Evolutionary conservation across 1,140 invertebrate genomes (phyloP).

Genomic region (Drosophila sp.): DNA sequence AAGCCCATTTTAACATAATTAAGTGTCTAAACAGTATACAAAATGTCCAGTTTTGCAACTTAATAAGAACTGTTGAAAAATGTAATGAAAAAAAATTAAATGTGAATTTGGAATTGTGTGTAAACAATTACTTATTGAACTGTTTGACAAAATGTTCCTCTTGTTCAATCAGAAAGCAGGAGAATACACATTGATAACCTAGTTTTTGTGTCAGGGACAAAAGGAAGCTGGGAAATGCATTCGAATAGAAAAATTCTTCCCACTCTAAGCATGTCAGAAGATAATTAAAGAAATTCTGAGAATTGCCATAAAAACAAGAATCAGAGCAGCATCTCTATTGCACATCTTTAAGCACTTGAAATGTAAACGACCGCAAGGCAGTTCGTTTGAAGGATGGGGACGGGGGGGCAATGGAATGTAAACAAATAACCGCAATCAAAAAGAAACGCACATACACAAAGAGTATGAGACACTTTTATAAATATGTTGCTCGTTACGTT

Average conservation of each 20-base stretch:
- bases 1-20: too few species aligned
- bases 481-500: background rate
- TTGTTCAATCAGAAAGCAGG: slow-evolving; percentile 5
- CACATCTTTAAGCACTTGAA: slow-evolving; percentile 23
- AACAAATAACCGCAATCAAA: slow-evolving; percentile 50
- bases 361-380: slow-evolving; percentile 29
- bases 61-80: too few species aligned
- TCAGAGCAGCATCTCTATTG: background rate
- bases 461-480: too few species aligned
- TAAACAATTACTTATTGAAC: too few species aligned
- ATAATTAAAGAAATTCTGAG: background rate
- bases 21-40: too few species aligned
- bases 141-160: background rate
- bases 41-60: too few species aligned
- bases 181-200: slow-evolving; percentile 25
- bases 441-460: background rate
- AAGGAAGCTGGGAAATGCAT: background rate
- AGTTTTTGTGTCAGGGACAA: slow-evolving; percentile 34
- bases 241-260: background rate
- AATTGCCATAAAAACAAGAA: slow-evolving; percentile 12
- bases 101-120: too few species aligned
- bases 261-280: background rate
- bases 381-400: background rate
- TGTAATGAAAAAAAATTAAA: too few species aligned
- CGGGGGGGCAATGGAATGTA: slow-evolving; percentile 37